Conservation (phyloP, 2,888 invertebrate genomes). For the Teleogryllus oceanicus region DNA sequence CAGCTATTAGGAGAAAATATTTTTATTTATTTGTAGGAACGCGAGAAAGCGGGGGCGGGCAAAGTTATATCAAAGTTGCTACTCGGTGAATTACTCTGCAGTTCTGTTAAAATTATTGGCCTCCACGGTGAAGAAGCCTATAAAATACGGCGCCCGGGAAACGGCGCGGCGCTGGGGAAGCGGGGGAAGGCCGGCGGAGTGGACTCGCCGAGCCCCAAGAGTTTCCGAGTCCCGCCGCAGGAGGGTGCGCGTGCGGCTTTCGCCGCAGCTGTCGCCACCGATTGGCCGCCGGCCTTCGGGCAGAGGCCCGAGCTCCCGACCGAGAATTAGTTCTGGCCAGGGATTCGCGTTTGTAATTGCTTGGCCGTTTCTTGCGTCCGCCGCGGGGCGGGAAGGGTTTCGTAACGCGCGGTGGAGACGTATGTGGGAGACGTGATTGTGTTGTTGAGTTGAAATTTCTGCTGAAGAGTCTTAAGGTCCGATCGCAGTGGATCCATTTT, state of each 20-base stretch:
- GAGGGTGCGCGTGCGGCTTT: not conserved
- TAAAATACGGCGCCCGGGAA: not conserved
- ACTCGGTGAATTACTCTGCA: conserved; percentile 6
- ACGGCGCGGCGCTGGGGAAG: not conserved
- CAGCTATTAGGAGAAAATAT: conserved; percentile 3
- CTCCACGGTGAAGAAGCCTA: conserved; percentile 18
- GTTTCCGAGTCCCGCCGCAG: not conserved
- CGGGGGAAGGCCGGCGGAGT: not conserved
- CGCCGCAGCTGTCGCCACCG: not conserved
- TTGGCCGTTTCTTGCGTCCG: no score
- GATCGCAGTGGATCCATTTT: no score
- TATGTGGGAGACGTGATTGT: not conserved
- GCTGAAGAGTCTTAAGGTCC: no score
- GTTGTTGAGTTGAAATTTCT: not conserved
- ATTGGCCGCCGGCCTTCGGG: no score
- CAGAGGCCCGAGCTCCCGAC: not conserved
- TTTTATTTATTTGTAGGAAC: conserved; percentile 18
- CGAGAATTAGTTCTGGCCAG: not conserved
- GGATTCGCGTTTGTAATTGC: not conserved
- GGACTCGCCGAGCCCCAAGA: not conserved
- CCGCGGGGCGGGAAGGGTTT: not conserved
- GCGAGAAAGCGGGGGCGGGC: conserved; percentile 5
- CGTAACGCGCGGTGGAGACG: not conserved
- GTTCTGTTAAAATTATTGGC: conserved; percentile 7
- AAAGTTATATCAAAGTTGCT: conserved; percentile 10